Base-by-base conservation (phyloP, 2,888 invertebrate species). In the Ametastegia equiseti region DNA sequence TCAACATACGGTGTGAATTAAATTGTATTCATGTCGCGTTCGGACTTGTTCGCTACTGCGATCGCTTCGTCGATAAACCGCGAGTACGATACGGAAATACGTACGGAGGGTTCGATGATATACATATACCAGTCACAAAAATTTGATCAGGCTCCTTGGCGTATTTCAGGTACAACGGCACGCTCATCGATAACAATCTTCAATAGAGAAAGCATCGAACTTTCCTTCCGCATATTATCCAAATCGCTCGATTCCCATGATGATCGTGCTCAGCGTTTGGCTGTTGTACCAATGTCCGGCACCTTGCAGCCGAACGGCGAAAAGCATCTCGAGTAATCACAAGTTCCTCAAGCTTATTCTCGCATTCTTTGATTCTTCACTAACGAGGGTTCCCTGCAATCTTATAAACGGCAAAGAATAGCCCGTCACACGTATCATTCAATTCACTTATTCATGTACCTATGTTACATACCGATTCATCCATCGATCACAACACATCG, bases 161-260 rank as follows among this genome's bases (percentile, higher is more conserved):
- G n/a, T 73, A 54, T 79, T 54, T 13, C 54, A 89, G 90, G 88
- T 30, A 33, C 93, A 80, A 92, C 92, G 1, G 91, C 92, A 1
- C 90, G 89, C 1, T 92, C 93, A 71, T 83, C 90, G 0, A 90
- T 94, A 0, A 86, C 89, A 19, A 86, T 95, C 78, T 92, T 92
- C 82, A 95, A 95, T 85, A 92, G 93, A 45, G 95, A 95, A 88
- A 90, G 90, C 15, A 92, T 93, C 83, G 85, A 90, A 39, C 87
- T 95, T 0, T 88, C 91, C 19, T 95, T 94, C 87, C 92, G 92
- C 83, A 93, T 95, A 82, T 91, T 92, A 83, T 93, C 93, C 13
- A 92, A 93, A 82, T 94, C 94, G 0, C 87, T 94, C 69, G 93
- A 92, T 83, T 93, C 94, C 39, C n/a, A n/a, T n/a, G 94, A 94